Conservation (phyloP, 2,888 invertebrate genomes). For the Ptilodon capucinus region DNA sequence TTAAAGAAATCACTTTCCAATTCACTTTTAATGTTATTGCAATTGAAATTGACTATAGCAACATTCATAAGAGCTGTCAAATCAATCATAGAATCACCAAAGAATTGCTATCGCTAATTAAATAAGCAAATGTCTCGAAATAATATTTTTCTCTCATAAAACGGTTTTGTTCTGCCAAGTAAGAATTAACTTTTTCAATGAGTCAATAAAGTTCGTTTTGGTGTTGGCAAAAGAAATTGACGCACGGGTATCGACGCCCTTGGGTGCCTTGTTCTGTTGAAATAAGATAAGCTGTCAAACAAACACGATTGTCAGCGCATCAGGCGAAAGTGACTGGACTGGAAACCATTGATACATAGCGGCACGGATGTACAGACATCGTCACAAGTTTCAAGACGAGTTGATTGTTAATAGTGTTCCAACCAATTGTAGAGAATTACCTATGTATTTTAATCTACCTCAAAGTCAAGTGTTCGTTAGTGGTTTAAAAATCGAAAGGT, state of each 20-base stretch:
- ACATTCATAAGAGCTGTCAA: neutral
- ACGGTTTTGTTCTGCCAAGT: constrained; percentile 14
- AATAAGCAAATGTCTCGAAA: neutral
- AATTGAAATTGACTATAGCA: neutral
- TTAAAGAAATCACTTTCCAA: neutral
- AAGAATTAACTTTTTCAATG: no score
- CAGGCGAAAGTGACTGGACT: constrained; percentile 46
- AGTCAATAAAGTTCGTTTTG: no score
- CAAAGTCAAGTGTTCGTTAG: no score
- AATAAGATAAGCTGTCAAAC: constrained; percentile 27
- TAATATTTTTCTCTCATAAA: neutral
- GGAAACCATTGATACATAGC: constrained; percentile 21
- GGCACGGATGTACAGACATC: no score
- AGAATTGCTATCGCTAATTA: neutral
- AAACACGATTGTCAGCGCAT: constrained; percentile 27
- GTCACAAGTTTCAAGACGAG: no score
- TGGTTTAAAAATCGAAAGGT: no score
- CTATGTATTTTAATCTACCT: no score
- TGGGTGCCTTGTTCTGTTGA: constrained; percentile 1
- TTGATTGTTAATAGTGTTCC: no score
- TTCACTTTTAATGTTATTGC: neutral
- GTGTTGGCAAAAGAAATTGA: no score
- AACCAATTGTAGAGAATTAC: no score
- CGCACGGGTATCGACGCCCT: no score
- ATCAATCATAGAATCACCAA: neutral